Evolutionary conservation across 2,113 vertebrate genomes (phyloP).

Genomic region (Rafetus swinhoei): DNA sequence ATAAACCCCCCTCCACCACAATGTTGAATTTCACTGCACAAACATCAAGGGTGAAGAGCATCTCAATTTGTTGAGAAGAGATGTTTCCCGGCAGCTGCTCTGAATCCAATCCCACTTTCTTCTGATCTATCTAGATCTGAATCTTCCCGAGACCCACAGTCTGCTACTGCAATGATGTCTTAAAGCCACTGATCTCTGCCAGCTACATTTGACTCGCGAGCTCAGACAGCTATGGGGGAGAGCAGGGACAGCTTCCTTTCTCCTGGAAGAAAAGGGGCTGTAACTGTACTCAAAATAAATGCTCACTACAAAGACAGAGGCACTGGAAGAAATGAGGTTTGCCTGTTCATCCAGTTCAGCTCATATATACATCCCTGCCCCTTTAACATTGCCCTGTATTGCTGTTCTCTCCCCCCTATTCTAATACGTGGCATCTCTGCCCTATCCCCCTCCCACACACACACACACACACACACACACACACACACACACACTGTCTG

Average conservation of each 20-base stretch:
- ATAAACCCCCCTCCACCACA: constrained; percentile 37
- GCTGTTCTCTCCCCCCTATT: neutral
- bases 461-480: too few relatives aligned
- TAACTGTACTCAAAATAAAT: rapidly evolving
- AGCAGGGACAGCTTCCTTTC: neutral
- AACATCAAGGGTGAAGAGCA: constrained; percentile 34
- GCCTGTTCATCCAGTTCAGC: neutral
- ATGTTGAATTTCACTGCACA: constrained; percentile 25
- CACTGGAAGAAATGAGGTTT: neutral
- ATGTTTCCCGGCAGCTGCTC: constrained; percentile 54
- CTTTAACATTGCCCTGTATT: neutral
- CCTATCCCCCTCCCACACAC: too few relatives aligned
- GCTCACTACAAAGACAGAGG: neutral
- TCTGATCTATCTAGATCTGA: constrained; percentile 58
- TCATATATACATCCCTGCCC: neutral
- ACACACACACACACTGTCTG: neutral
- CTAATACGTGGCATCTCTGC: neutral
- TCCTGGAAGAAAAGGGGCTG: neutral
- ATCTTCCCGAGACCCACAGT: constrained; percentile 41
- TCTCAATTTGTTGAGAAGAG: constrained; percentile 34
- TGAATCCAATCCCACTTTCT: constrained; percentile 16
- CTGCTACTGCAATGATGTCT: constrained; percentile 38
- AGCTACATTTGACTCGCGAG: neutral
- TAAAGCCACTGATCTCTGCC: neutral
- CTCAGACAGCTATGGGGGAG: neutral